Evolutionary conservation across 2,797 vertebrate genomes (phyloP).

Genomic region (Hybognathus amarus): DNA sequence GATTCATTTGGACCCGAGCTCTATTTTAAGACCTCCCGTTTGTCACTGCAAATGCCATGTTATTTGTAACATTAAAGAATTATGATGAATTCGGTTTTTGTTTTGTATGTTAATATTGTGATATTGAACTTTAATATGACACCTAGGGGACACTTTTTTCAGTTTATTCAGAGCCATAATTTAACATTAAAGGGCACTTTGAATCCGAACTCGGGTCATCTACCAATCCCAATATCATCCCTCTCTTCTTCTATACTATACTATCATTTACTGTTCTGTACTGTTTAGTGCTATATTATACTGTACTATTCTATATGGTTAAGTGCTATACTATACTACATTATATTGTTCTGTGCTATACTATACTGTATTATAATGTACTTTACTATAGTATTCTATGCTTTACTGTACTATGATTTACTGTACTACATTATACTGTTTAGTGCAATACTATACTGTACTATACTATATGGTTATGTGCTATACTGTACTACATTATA

Average conservation of each 20-base stretch:
- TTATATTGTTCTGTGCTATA: too few species aligned
- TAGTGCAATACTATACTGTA: not conserved
- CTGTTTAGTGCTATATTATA: not conserved
- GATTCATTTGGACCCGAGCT: constrained; percentile 66
- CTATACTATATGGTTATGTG: fast-evolving
- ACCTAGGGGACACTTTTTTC: not conserved
- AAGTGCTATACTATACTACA: not conserved
- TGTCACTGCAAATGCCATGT: constrained; percentile 66
- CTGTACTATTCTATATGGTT: not conserved
- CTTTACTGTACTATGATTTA: not conserved
- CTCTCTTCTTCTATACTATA: not conserved
- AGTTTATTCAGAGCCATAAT: not conserved
- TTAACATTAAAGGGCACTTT: not conserved
- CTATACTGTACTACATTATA: not conserved
- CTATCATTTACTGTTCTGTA: not conserved
- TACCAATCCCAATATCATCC: not conserved
- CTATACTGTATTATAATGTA: not conserved
- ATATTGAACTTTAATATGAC: not conserved
- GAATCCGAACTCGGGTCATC: not conserved
- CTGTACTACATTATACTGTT: not conserved
- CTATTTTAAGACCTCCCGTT: constrained; percentile 67
- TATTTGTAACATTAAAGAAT: constrained; percentile 51
- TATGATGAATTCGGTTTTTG: constrained; percentile 42
- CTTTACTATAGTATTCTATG: not conserved
- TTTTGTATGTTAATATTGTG: constrained; percentile 21